A percentile compares a stretch with the other conserved stretches of the same genome.
These are phyloP conservation scores for Stictocephala bisonia DNA, from an alignment of 2,888 invertebrate genomes.

Conservation along the genomic window DNA sequence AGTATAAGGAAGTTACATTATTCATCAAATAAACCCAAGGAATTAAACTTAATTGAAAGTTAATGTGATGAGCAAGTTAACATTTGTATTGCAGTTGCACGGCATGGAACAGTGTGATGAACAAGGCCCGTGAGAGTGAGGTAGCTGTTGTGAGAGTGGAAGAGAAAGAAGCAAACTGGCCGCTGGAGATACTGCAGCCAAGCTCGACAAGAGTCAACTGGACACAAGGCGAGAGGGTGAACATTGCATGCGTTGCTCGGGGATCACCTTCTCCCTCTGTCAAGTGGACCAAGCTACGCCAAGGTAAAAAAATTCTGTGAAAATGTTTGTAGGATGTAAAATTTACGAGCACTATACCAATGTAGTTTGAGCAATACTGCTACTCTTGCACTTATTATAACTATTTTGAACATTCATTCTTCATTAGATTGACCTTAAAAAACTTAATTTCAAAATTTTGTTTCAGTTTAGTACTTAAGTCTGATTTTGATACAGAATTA, in stretches of 20 bases:
- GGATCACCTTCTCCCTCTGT: conserved; percentile 72
- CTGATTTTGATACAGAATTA: too few species aligned
- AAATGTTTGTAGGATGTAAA: too few species aligned
- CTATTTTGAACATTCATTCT: too few species aligned
- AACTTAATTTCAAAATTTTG: too few species aligned
- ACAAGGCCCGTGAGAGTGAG: conserved; percentile 65
- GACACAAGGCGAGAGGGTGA: conserved; percentile 65
- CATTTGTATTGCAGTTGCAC: conserved; percentile 64
- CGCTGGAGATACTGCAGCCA: conserved; percentile 54
- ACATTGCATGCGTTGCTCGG: conserved; percentile 71
- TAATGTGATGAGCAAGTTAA: neutral
- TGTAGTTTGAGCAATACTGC: too few species aligned
- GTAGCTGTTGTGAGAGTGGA: conserved; percentile 58
- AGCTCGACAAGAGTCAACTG: neutral
- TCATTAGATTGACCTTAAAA: too few species aligned
- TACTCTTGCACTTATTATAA: too few species aligned
- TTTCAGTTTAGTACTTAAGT: too few species aligned
- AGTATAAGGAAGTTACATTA: too few species aligned
- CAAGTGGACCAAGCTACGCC: conserved; percentile 64
- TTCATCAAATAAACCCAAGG: too few species aligned
- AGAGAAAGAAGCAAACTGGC: neutral
- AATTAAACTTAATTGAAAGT: neutral
- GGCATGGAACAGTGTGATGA: conserved; percentile 65
- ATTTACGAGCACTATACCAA: too few species aligned
- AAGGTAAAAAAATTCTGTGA: conserved; percentile 55